Percentiles rank a stretch among this genome's conserved stretches.
These are phyloP conservation scores for Zeugodacus cucurbitae DNA, from an alignment of 1,140 invertebrate species.

Conservation along the genomic window DNA sequence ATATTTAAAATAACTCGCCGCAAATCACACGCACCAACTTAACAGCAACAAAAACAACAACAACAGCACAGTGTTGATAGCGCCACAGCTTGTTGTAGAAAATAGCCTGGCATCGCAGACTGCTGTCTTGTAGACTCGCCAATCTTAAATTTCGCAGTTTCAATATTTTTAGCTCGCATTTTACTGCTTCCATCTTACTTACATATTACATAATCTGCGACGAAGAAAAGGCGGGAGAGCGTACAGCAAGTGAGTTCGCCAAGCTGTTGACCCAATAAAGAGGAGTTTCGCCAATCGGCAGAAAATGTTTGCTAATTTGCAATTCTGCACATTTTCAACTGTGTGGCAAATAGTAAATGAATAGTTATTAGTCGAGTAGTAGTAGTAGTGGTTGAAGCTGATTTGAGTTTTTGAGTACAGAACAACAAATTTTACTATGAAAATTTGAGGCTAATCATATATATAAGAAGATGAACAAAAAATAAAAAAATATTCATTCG, in stretches of 20 bases:
- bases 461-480: too few species aligned
- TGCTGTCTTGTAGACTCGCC: not conserved
- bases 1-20: not conserved
- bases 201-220: slow-evolving; percentile 54
- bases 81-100: not conserved
- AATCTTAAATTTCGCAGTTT: slow-evolving; percentile 41
- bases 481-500: too few species aligned
- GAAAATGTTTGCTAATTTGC: not conserved
- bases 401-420: not conserved
- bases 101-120: not conserved
- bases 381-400: not conserved
- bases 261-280: slow-evolving; percentile 9
- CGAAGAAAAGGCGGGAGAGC: slow-evolving; percentile 54
- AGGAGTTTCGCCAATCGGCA: not conserved
- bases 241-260: slow-evolving; percentile 41
- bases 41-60: not conserved
- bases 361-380: not conserved
- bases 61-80: not conserved
- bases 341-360: not conserved
- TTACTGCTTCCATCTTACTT: not conserved
- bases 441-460: too few species aligned
- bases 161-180: slow-evolving; percentile 20
- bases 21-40: not conserved
- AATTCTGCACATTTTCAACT: not conserved
- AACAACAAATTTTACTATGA: too few species aligned